Evolutionary conservation across 2,888 invertebrate genomes (phyloP).

Genomic region (Patella depressa): DNA sequence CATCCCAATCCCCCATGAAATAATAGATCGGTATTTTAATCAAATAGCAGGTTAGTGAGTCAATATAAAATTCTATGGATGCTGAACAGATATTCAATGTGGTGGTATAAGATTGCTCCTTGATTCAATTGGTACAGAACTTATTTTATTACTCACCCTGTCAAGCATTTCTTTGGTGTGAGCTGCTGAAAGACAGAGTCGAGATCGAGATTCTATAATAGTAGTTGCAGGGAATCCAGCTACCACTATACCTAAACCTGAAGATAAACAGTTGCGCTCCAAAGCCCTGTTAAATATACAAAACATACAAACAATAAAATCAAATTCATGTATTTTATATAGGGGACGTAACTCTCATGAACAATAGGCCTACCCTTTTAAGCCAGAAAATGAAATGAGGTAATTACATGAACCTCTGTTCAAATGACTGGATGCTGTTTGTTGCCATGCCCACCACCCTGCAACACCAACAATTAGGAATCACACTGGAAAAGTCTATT

Average conservation of each 20-base stretch:
- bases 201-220: slow-evolving; percentile 85
- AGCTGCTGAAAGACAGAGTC: slow-evolving; percentile 92
- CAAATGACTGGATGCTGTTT: too few relatives aligned
- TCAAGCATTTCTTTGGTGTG: slow-evolving; percentile 96
- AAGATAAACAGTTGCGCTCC: slow-evolving; percentile 85
- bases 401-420: too few relatives aligned
- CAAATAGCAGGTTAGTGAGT: neutral
- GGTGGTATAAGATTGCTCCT: neutral
- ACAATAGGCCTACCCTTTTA: too few relatives aligned
- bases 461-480: too few relatives aligned
- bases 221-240: slow-evolving; percentile 99
- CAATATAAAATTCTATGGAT: too few relatives aligned
- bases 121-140: neutral
- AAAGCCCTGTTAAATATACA: slow-evolving; percentile 78
- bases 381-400: too few relatives aligned
- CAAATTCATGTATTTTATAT: too few relatives aligned
- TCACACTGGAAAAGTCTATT: too few relatives aligned
- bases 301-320: neutral
- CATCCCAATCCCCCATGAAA: too few relatives aligned
- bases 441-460: too few relatives aligned
- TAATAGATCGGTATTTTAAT: too few relatives aligned
- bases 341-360: too few relatives aligned
- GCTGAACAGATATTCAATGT: neutral
- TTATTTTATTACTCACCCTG: slow-evolving; percentile 56
- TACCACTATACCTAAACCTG: slow-evolving; percentile 92